Base-by-base conservation (phyloP, 2,797 vertebrate species). In the Nannoperca obscura region DNA sequence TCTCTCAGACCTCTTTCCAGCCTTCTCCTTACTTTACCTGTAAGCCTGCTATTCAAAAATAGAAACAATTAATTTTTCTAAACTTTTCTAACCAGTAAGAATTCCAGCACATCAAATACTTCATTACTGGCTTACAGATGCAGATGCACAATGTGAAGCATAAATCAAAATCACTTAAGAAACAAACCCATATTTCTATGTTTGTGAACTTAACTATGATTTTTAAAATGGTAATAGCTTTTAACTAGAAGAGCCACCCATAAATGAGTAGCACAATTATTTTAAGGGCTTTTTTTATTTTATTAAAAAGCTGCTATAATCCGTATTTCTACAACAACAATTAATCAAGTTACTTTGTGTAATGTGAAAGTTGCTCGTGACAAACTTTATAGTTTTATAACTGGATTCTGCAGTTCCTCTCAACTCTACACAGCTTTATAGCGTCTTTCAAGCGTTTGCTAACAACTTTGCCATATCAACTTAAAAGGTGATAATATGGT, bases 1-100 rank as follows among this genome's bases (percentile, higher is more conserved):
- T 34, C 66, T 74, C 46, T 36, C 61, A 38, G 47, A 52, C 38
- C 58, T 78, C 64, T 71, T 57, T 64, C 69, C 42, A 65, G 47
- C 59, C 52, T 50, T 47, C 64, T 27, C 22, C 61, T 49, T 46
- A 24, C 47, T 27, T 50, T 47, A 47, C 7, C 32, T 40, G 8
- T 22, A 30, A 54, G 42, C 44, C 30, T 68, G 22, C 38, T 61
- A 38, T 32, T 38, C 7, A 62, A 52, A 47, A 47, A 32, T 4
- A 47, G 7, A 27, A 74, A 38, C 3, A 30, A 38, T 52, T 40
- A 14, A 6, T 14, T 47, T 62, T 17, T 5, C 9, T 17, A 38
- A 0, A 17, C 12, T 13, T 30, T 47, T 44, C 14, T 73, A 13
- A 22, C 7, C 42, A 47, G 19, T 58, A 46, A 62, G 42, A 65